These are phyloP conservation scores for Alectoris magna DNA, from an alignment of 2,797 vertebrate species.

Conservation along the genomic window DNA sequence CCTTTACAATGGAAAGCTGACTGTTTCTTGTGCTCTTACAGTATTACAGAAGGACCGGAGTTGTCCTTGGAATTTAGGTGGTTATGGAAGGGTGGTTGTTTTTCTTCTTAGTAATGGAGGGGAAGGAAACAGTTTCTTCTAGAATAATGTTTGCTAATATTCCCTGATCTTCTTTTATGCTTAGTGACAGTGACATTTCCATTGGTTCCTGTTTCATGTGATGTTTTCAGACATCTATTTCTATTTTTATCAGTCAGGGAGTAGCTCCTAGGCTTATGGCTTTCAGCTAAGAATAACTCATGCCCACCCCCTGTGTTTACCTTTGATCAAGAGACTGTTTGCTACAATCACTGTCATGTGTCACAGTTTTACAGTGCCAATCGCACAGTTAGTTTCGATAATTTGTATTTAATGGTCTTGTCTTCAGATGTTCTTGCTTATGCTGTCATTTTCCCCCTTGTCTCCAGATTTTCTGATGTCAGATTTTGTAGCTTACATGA, in stretches of 20 bases:
- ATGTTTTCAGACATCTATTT: conserved; percentile 55
- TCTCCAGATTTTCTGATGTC: neutral
- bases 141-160: neutral
- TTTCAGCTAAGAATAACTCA: conserved; percentile 58
- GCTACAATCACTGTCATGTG: neutral
- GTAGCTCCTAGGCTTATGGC: conserved; percentile 54
- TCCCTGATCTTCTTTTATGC: conserved; percentile 5
- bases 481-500: neutral
- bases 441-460: neutral
- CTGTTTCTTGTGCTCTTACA: neutral
- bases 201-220: conserved; percentile 49
- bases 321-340: neutral
- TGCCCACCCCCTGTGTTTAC: neutral
- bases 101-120: neutral
- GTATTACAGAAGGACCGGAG: neutral
- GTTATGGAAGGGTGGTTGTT: neutral
- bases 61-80: neutral
- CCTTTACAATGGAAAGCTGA: neutral
- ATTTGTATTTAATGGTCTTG: neutral
- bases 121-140: neutral
- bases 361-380: neutral
- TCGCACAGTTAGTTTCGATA: neutral
- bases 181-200: conserved; percentile 4
- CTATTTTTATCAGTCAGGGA: conserved; percentile 42
- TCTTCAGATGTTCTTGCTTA: neutral